These are phyloP conservation scores for Coelopa pilipes DNA, from an alignment of 2,888 invertebrate genomes.

Conservation along the genomic window DNA sequence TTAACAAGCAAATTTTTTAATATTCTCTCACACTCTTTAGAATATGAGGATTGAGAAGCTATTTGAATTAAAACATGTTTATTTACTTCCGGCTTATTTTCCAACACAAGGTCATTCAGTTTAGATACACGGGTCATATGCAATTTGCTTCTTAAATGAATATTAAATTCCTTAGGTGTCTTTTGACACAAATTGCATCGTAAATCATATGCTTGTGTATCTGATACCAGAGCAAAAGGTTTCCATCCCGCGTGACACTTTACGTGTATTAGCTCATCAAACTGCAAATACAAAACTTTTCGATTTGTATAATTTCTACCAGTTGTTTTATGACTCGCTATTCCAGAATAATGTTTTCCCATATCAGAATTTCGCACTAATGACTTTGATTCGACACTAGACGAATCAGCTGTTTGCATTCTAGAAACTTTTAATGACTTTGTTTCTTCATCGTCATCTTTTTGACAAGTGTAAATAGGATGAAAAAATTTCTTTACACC, in stretches of 20 bases:
- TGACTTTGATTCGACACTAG: too few relatives aligned
- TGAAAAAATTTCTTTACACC: conserved; percentile 45
- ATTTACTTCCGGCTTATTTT: conserved; percentile 18
- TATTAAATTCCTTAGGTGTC: conserved; percentile 16
- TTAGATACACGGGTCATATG: not conserved
- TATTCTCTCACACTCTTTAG: conserved; percentile 11
- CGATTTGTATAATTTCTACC: not conserved
- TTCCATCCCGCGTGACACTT: not conserved
- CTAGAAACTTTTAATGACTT: too few relatives aligned
- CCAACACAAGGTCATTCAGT: not conserved
- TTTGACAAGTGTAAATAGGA: conserved; percentile 46
- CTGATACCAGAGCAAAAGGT: not conserved
- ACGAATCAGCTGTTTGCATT: too few relatives aligned
- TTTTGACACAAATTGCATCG: conserved; percentile 26
- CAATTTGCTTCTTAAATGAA: not conserved
- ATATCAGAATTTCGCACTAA: not conserved
- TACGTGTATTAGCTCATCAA: conserved; percentile 25
- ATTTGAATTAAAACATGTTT: conserved; percentile 20
- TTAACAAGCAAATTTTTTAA: not conserved
- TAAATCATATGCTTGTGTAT: not conserved
- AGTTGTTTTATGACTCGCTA: too few relatives aligned
- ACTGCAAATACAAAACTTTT: conserved; percentile 3
- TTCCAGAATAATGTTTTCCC: not conserved
- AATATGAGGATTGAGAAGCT: not conserved
- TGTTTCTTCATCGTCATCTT: not conserved